Percentiles rank a stretch among this genome's conserved stretches.
These are phyloP conservation scores for Holothuria glaberrima DNA, from an alignment of 35 echinoderm and acorn worm genomes.

Conservation along the genomic window DNA sequence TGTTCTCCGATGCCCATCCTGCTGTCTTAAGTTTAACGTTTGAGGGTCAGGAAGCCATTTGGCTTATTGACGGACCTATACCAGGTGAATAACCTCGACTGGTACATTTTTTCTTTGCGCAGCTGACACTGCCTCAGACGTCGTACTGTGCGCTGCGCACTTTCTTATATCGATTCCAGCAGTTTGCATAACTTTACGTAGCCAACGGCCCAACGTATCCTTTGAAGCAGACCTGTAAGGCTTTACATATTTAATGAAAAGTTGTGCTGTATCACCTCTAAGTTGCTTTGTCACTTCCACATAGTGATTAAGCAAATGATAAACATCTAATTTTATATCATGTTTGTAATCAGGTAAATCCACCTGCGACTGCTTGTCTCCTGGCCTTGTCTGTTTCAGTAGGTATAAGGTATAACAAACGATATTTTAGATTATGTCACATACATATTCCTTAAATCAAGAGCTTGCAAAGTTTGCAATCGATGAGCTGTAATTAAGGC, in stretches of 20 bases:
- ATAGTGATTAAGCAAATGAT: background rate
- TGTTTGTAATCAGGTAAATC: background rate
- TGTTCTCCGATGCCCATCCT: too few species aligned
- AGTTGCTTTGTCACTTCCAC: background rate
- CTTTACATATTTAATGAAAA: background rate
- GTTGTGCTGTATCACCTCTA: background rate
- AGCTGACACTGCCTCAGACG: conserved; percentile 7
- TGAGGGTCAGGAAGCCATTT: too few species aligned
- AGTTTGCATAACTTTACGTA: conserved; percentile 7
- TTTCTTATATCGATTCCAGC: background rate
- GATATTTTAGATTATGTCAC: background rate
- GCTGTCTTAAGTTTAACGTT: too few species aligned
- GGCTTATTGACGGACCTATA: too few species aligned
- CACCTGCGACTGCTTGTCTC: background rate
- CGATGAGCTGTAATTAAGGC: conserved; percentile 14
- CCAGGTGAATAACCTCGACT: too few species aligned
- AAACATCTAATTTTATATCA: conserved; percentile 21
- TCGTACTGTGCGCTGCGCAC: conserved; percentile 30
- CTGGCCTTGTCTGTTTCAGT: background rate
- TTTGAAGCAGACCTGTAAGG: background rate
- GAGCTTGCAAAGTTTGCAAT: conserved; percentile 4
- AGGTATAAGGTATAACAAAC: conserved; percentile 16
- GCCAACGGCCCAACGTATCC: background rate
- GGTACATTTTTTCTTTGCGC: conserved; percentile 1
- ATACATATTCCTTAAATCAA: conserved; percentile 25